These are phyloP conservation scores for Eupithecia abbreviata DNA, from an alignment of 2,888 invertebrate genomes.

Conservation along the genomic window DNA sequence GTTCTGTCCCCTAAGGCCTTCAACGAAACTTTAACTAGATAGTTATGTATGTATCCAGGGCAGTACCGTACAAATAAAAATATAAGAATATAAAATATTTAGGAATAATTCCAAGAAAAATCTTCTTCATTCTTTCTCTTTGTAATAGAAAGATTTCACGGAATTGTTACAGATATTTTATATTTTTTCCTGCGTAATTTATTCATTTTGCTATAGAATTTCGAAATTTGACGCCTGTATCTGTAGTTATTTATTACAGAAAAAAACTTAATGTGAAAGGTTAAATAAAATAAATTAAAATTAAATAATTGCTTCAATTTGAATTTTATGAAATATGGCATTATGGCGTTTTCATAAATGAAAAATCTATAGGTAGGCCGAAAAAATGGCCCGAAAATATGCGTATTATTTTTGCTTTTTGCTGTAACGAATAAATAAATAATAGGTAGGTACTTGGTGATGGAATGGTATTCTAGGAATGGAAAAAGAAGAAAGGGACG, in stretches of 20 bases:
- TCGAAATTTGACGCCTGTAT: neutral
- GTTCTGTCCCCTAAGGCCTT: neutral
- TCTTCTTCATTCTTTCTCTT: neutral
- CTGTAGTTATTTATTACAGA: neutral
- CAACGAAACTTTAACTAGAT: neutral
- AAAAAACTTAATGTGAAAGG: neutral
- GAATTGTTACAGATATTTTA: neutral
- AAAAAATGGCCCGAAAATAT: no score
- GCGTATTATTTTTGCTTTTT: no score
- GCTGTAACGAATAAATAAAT: no score
- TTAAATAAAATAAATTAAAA: no score
- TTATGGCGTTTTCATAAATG: no score
- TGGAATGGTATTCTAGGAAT: no score
- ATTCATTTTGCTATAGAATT: neutral
- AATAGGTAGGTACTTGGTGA: no score
- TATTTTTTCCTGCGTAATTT: neutral
- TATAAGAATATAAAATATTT: neutral
- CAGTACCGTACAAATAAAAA: neutral
- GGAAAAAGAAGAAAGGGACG: no score
- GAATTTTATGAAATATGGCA: no score
- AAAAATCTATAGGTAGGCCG: no score
- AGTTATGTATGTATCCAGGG: neutral
- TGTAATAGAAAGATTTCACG: neutral
- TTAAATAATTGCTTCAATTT: no score
- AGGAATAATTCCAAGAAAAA: neutral